A percentile compares a stretch with the other conserved stretches of the same genome.
Evolutionary conservation across 53 echinoderm and acorn worm genomes (phyloP).

Genomic region (Echinometra lucunter): DNA sequence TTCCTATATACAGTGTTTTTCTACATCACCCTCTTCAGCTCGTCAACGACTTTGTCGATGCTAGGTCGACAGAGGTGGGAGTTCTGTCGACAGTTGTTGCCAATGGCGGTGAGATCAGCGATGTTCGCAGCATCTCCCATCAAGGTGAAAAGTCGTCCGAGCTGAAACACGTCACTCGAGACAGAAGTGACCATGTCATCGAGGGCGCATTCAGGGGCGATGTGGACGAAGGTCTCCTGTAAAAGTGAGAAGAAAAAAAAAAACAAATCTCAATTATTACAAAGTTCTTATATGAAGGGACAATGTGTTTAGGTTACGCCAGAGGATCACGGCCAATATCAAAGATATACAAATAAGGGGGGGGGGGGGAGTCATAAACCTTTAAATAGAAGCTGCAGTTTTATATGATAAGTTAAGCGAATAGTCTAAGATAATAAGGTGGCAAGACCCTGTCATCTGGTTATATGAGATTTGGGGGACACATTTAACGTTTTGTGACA

Average conservation of each 20-base stretch:
- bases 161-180: conserved; percentile 45
- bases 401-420: no score
- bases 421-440: no score
- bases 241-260: background rate
- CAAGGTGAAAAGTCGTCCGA: conserved; percentile 28
- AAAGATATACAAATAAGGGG: no score
- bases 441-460: no score
- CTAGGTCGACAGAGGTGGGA: background rate
- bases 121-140: background rate
- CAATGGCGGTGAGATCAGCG: background rate
- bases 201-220: conserved; percentile 44
- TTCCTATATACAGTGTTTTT: background rate
- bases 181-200: background rate
- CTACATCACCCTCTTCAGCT: conserved; percentile 47
- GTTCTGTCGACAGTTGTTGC: background rate
- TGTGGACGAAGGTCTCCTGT: background rate
- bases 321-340: no score
- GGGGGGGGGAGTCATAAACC: no score
- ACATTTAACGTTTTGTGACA: no score
- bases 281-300: no score
- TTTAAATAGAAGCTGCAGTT: no score
- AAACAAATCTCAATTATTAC: no score
- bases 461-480: no score
- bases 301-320: no score
- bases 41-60: conserved; percentile 25